Conservation (phyloP, 92 coral and sea anemone genomes). For the Palythoa heliodiscus region DNA sequence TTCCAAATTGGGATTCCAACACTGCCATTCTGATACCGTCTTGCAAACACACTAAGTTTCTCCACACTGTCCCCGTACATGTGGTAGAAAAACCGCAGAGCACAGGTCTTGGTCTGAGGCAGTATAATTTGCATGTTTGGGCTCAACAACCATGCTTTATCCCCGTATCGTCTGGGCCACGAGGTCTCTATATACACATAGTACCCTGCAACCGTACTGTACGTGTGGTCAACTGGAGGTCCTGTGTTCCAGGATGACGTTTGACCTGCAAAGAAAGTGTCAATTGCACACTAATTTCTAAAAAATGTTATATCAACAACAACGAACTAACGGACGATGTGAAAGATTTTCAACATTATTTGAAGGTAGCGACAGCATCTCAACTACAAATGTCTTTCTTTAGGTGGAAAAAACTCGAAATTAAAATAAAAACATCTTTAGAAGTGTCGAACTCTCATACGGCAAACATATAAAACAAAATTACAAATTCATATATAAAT, state of each 20-base stretch:
- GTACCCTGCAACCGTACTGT: conserved; percentile 73
- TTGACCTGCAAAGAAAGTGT: conserved; percentile 52
- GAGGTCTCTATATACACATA: conserved; percentile 95
- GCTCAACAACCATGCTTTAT: conserved; percentile 94
- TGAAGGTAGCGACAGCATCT: no score
- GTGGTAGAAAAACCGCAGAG: conserved; percentile 93
- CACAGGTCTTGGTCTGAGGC: conserved; percentile 68
- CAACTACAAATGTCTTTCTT: no score
- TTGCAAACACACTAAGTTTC: conserved; percentile 77
- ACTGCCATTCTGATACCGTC: conserved; percentile 84
- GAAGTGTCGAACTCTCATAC: no score
- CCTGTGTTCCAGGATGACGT: conserved; percentile 93
- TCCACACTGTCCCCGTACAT: conserved; percentile 97
- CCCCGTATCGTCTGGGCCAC: conserved; percentile 96
- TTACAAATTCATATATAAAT: no score
- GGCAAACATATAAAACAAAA: no score
- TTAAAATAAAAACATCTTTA: no score
- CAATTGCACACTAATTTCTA: neutral
- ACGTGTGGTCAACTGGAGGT: conserved; percentile 93
- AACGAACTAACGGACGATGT: no score
- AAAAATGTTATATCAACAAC: no score
- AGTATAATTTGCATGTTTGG: conserved; percentile 76
- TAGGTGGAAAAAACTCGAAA: no score
- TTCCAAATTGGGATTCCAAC: conserved; percentile 61
- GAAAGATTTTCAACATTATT: no score